A percentile compares a stretch with the other conserved stretches of the same genome.
These are phyloP conservation scores for Agrochola lychnidis DNA, from an alignment of 2,888 invertebrate genomes.

Conservation along the genomic window DNA sequence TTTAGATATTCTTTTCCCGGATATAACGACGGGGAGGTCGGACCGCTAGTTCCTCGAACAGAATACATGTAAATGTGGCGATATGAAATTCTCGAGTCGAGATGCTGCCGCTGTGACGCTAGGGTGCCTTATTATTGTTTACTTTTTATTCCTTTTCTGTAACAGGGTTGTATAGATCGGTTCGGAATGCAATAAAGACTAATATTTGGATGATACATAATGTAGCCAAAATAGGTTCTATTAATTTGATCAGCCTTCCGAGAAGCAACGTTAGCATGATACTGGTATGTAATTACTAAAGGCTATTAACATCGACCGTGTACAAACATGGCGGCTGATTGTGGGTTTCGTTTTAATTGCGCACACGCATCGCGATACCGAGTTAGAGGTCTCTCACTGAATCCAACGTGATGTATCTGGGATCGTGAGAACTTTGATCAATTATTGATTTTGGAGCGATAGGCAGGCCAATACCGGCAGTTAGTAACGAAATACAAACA, in stretches of 20 bases:
- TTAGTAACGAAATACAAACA: conserved; percentile 63
- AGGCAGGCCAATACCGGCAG: conserved; percentile 57
- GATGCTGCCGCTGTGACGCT: conserved; percentile 70
- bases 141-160: conserved; percentile 69
- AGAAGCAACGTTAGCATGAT: conserved; percentile 88
- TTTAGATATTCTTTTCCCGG: conserved; percentile 89
- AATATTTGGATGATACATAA: conserved; percentile 70
- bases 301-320: conserved; percentile 90
- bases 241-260: conserved; percentile 90
- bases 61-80: conserved; percentile 82
- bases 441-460: conserved; percentile 83
- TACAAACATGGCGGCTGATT: conserved; percentile 91
- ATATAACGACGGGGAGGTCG: conserved; percentile 84
- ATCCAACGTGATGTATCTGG: conserved; percentile 78
- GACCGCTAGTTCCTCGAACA: conserved; percentile 82
- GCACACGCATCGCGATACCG: conserved; percentile 88
- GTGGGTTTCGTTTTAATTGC: conserved; percentile 90
- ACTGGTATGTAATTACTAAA: conserved; percentile 89
- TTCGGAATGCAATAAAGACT: conserved; percentile 63
- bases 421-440: conserved; percentile 87
- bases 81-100: conserved; percentile 84
- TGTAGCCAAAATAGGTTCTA: conserved; percentile 86
- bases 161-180: conserved; percentile 58
- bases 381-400: conserved; percentile 85
- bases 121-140: conserved; percentile 76